Percentiles rank a stretch among this genome's conserved stretches.
Conservation (phyloP, 2,888 invertebrate genomes). For the Augochlorella aurata region DNA sequence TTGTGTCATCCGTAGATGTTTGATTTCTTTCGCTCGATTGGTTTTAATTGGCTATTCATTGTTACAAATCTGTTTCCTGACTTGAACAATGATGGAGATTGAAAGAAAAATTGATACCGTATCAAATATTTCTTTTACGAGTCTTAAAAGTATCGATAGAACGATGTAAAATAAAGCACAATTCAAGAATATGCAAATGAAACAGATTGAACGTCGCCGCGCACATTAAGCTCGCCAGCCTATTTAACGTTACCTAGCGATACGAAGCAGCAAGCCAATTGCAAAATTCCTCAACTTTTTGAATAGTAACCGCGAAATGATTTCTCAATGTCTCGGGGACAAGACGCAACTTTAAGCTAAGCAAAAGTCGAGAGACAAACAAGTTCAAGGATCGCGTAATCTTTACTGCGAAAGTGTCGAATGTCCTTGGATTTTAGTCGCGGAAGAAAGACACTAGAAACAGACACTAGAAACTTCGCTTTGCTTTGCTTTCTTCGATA, state of each 20-base stretch:
- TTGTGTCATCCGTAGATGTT: background rate
- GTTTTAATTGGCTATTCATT: background rate
- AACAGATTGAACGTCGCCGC: constrained; percentile 4
- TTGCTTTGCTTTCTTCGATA: constrained; percentile 16
- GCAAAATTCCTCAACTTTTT: constrained; percentile 1
- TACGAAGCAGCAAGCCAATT: background rate
- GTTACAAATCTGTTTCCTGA: constrained; percentile 11
- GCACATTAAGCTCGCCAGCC: constrained; percentile 31
- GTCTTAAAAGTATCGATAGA: constrained; percentile 34
- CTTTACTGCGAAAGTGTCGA: background rate
- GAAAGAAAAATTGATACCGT: constrained; percentile 8
- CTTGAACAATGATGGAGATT: constrained; percentile 19
- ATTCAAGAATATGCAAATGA: background rate
- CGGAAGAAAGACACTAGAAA: background rate
- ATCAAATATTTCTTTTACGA: constrained; percentile 14
- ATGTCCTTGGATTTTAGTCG: background rate
- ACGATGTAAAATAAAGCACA: constrained; percentile 26
- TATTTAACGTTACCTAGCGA: background rate
- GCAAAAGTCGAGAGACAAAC: background rate
- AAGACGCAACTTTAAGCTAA: background rate
- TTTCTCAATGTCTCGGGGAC: background rate
- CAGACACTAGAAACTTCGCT: too few relatives aligned
- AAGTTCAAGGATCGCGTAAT: background rate
- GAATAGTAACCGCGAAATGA: background rate
- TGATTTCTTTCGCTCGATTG: constrained; percentile 2